Evolutionary conservation across 1,140 invertebrate genomes (phyloP).

Genomic region (Manduca sexta): DNA sequence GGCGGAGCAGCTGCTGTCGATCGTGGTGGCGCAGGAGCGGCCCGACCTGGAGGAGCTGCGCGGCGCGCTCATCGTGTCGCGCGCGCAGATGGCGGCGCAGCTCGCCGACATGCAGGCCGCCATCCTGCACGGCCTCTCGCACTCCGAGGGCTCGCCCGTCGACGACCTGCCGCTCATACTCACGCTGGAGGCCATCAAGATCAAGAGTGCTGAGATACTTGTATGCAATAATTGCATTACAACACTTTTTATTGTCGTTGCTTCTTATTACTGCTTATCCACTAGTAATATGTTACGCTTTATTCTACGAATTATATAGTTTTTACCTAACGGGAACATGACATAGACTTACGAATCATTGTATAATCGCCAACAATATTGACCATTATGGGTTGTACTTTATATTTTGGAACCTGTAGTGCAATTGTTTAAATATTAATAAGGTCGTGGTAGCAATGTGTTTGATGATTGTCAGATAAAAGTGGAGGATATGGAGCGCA

Average conservation of each 20-base stretch:
- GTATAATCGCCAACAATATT: slow-evolving; percentile 86
- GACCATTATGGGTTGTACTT: slow-evolving; percentile 87
- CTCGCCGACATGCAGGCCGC: slow-evolving; percentile 91
- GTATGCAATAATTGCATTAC: slow-evolving; percentile 57
- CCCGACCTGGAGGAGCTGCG: slow-evolving; percentile 92
- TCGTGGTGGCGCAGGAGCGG: slow-evolving; percentile 92
- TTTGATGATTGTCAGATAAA: slow-evolving; percentile 83
- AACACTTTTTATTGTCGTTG: too few relatives aligned
- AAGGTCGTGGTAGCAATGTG: slow-evolving; percentile 37
- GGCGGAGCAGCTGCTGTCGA: slow-evolving; percentile 93
- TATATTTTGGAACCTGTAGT: slow-evolving; percentile 84
- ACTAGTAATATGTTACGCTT: too few relatives aligned
- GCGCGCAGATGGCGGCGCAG: slow-evolving; percentile 85
- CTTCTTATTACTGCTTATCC: too few relatives aligned
- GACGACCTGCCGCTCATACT: slow-evolving; percentile 92
- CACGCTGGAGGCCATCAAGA: slow-evolving; percentile 89
- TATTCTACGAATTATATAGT: slow-evolving; percentile 87
- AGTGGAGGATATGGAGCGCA: slow-evolving; percentile 82
- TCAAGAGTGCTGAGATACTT: slow-evolving; percentile 84
- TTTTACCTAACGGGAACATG: slow-evolving; percentile 91
- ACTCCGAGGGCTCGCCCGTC: slow-evolving; percentile 88
- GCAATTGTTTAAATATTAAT: slow-evolving; percentile 83
- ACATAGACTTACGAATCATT: slow-evolving; percentile 90
- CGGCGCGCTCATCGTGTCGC: slow-evolving; percentile 88
- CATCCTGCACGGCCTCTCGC: slow-evolving; percentile 88